phyloP scores from a whole-genome alignment of 1,140 invertebrate species.

The Trypoxylus dichotomus region DNA sequence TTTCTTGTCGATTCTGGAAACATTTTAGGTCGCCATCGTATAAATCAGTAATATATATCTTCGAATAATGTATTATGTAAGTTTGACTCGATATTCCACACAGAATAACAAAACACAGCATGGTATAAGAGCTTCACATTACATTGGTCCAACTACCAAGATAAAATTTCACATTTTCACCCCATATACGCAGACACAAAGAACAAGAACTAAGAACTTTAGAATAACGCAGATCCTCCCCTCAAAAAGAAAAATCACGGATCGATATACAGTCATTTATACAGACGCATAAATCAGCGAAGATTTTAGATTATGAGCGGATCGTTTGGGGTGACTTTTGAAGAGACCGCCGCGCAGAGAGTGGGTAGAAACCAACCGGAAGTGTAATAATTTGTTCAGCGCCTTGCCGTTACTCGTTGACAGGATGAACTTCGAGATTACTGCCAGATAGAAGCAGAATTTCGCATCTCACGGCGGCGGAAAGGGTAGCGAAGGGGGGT shows the following conservation, averaged over 20 bases:
- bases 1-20: too few relatives aligned
- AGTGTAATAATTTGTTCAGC: conserved; percentile 27
- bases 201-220: neutral
- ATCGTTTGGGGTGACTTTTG: neutral
- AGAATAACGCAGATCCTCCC: neutral
- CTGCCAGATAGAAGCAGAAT: conserved; percentile 1
- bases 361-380: neutral
- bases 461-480: neutral
- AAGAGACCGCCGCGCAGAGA: neutral
- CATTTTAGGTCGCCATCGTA: too few relatives aligned
- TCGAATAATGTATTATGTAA: too few relatives aligned
- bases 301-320: conserved; percentile 23
- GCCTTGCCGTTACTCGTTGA: conserved; percentile 14
- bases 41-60: too few relatives aligned
- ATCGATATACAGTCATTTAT: conserved; percentile 1
- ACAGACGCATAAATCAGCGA: conserved; percentile 19
- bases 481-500: neutral
- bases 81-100: too few relatives aligned
- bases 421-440: conserved; percentile 29
- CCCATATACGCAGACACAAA: too few relatives aligned
- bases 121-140: too few relatives aligned
- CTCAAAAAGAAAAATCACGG: neutral
- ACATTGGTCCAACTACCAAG: too few relatives aligned
- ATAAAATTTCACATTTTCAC: too few relatives aligned
- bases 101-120: too few relatives aligned